Percentiles rank a stretch among this genome's conserved stretches.
Conservation (phyloP, 2,797 vertebrate genomes). For the Microhierax caerulescens region DNA sequence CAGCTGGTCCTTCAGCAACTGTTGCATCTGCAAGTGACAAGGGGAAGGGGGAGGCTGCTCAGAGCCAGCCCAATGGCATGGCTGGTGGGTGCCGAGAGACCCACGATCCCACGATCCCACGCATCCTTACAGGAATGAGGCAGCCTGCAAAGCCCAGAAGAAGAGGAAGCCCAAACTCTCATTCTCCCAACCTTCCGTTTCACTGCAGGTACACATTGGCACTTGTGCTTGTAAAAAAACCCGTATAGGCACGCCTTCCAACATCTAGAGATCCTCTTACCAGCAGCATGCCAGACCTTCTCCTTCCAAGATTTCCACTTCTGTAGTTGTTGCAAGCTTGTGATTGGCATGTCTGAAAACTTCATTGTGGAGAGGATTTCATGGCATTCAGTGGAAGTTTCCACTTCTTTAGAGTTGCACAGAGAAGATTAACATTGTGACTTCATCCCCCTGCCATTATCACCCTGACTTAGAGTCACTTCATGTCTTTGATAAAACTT, state of each 20-base stretch:
- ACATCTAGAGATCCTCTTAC: fast-evolving
- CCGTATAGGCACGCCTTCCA: fast-evolving
- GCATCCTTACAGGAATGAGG: no score
- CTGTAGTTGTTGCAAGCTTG: not conserved
- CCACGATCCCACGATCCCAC: no score
- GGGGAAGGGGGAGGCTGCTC: not conserved
- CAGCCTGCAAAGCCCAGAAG: not conserved
- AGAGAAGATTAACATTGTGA: not conserved
- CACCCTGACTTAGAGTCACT: not conserved
- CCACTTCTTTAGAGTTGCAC: not conserved
- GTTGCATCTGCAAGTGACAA: not conserved
- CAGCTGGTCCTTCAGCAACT: not conserved
- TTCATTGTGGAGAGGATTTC: slow-evolving; percentile 10
- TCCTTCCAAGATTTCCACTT: not conserved
- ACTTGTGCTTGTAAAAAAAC: not conserved
- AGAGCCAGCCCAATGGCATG: fast-evolving
- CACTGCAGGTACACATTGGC: not conserved
- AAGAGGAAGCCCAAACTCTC: not conserved
- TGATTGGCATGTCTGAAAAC: not conserved
- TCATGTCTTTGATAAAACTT: not conserved
- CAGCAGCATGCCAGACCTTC: not conserved
- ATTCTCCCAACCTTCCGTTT: not conserved
- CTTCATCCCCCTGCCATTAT: not conserved
- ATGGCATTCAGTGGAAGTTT: not conserved
- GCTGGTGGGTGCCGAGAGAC: not conserved